These are phyloP conservation scores for Cherax destructor DNA, from an alignment of 1,140 invertebrate species.

Conservation along the genomic window DNA sequence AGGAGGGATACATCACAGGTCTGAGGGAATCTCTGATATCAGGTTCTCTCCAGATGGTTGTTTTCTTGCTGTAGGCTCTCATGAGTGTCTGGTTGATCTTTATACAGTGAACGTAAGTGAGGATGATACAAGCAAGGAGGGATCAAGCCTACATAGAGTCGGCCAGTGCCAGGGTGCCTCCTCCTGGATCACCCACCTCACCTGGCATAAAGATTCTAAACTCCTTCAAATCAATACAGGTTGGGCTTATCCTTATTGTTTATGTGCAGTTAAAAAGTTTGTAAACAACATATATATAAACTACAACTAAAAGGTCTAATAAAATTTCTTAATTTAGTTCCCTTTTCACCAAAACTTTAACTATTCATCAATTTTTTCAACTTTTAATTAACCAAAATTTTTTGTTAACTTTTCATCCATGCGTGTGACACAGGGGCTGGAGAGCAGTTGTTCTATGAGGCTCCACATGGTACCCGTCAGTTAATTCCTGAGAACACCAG, in stretches of 20 bases:
- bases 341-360: background rate
- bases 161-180: constrained; percentile 62
- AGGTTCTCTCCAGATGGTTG: constrained; percentile 68
- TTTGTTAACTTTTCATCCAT: background rate
- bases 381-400: background rate
- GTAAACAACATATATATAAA: too few species aligned
- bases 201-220: constrained; percentile 64
- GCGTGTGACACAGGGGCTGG: constrained; percentile 55
- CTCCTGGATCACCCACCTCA: constrained; percentile 66
- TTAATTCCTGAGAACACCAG: constrained; percentile 54
- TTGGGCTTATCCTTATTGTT: background rate
- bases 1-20: constrained; percentile 63
- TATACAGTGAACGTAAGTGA: constrained; percentile 67
- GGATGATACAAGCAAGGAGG: constrained; percentile 53
- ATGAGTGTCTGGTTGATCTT: constrained; percentile 67
- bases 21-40: constrained; percentile 61
- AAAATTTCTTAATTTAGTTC: too few species aligned
- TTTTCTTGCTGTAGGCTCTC: constrained; percentile 68
- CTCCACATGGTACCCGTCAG: constrained; percentile 65
- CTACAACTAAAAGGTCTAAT: too few species aligned
- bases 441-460: constrained; percentile 68
- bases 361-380: background rate
- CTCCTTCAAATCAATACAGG: constrained; percentile 67
- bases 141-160: constrained; percentile 56
- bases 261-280: too few species aligned